Evolutionary conservation across 1,140 invertebrate species (phyloP).

Genomic region (Fopius arisanus): DNA sequence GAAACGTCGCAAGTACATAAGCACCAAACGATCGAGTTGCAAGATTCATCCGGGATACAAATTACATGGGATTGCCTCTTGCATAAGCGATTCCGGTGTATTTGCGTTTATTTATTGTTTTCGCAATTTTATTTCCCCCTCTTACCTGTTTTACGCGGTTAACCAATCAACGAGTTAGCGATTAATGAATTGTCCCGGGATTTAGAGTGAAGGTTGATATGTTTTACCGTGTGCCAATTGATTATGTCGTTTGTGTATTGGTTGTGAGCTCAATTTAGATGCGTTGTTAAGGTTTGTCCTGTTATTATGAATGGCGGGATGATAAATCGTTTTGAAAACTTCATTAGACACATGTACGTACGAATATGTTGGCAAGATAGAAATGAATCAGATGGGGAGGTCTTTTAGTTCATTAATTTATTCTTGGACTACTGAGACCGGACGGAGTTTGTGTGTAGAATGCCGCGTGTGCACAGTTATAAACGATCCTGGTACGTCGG

Average conservation of each 20-base stretch:
- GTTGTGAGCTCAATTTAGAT: neutral
- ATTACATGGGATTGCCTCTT: conserved; percentile 39
- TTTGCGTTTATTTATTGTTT: conserved; percentile 8
- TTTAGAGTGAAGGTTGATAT: neutral
- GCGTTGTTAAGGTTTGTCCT: neutral
- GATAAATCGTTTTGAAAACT: conserved; percentile 51
- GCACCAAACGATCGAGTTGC: conserved; percentile 36
- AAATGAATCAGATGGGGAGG: conserved; percentile 5
- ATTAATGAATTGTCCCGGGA: neutral
- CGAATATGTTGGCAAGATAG: conserved; percentile 29
- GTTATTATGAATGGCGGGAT: conserved; percentile 36
- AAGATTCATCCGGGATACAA: conserved; percentile 42
- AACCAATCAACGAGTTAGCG: neutral
- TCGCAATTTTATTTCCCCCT: conserved; percentile 1
- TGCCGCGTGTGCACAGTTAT: conserved; percentile 15
- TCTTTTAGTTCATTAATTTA: conserved; percentile 17
- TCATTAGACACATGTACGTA: conserved; percentile 44
- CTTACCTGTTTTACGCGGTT: neutral
- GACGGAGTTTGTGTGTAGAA: conserved; percentile 20
- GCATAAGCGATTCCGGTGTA: conserved; percentile 35
- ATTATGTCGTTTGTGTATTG: neutral
- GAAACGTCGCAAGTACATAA: conserved; percentile 34
- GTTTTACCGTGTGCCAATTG: neutral
- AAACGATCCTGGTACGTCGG: conserved; percentile 19
- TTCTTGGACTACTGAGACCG: conserved; percentile 19